Conservation (phyloP, 2,888 invertebrate species). For the Reticulitermes lucifugus region DNA sequence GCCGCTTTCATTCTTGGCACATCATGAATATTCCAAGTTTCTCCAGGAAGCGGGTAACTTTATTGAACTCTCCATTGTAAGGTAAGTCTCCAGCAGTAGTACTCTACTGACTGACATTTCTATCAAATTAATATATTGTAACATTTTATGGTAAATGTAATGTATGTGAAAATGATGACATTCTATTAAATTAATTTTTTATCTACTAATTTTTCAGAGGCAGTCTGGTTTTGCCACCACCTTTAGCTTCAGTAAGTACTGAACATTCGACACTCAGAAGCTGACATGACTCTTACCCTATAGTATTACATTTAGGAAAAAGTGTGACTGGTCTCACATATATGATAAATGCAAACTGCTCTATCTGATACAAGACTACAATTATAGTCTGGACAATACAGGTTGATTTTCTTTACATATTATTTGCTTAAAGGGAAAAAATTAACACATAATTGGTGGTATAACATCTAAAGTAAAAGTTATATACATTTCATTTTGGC, state of each 20-base stretch:
- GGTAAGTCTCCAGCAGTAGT: constrained; percentile 65
- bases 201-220: constrained; percentile 30
- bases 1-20: constrained; percentile 75
- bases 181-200: not conserved
- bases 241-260: constrained; percentile 20
- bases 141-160: not conserved
- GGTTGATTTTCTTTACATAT: no score
- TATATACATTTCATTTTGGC: no score
- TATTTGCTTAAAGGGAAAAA: no score
- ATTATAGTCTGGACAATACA: no score
- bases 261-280: no score
- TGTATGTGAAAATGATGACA: not conserved
- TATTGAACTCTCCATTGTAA: constrained; percentile 76
- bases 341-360: no score
- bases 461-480: no score
- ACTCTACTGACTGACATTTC: not conserved
- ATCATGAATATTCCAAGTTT: constrained; percentile 81
- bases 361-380: no score
- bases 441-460: no score
- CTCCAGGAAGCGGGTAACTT: constrained; percentile 78
- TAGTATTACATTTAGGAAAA: no score
- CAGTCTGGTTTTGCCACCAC: constrained; percentile 31
- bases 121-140: not conserved
- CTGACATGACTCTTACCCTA: no score
- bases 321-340: no score